Conservation (phyloP, 2,113 vertebrate species). For the Gallinago jamesoni region DNA sequence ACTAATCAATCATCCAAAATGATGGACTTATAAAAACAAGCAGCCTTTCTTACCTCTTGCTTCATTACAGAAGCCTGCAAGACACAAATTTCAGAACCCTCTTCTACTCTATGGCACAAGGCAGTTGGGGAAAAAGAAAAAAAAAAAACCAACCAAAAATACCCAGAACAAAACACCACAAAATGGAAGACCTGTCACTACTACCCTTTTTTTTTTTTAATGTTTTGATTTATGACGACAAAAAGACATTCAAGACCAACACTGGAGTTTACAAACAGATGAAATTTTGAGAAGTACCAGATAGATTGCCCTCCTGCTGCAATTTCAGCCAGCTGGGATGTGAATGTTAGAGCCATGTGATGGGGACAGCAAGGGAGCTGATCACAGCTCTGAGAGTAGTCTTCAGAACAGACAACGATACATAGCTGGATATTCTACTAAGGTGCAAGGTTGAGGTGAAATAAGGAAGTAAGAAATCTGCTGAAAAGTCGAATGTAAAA, state of each 20-base stretch:
- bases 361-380: background rate
- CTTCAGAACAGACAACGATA: background rate
- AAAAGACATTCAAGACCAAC: background rate
- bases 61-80: background rate
- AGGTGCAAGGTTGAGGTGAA: background rate
- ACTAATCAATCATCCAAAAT: background rate
- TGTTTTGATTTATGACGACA: slow-evolving; percentile 5
- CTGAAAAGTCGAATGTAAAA: background rate
- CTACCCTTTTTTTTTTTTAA: background rate
- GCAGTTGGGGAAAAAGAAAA: background rate
- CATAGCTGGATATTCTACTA: background rate
- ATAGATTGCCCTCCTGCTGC: background rate
- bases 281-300: background rate
- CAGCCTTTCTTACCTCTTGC: background rate
- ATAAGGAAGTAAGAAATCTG: background rate
- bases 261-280: background rate
- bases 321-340: background rate
- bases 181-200: background rate
- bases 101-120: background rate
- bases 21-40: background rate
- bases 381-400: background rate
- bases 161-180: background rate
- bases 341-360: background rate
- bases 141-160: no score
- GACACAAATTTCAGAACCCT: background rate